Percentiles rank a stretch among this genome's conserved stretches.
phyloP scores from a whole-genome alignment of 2,888 invertebrate genomes.

The Netelia virgata region DNA sequence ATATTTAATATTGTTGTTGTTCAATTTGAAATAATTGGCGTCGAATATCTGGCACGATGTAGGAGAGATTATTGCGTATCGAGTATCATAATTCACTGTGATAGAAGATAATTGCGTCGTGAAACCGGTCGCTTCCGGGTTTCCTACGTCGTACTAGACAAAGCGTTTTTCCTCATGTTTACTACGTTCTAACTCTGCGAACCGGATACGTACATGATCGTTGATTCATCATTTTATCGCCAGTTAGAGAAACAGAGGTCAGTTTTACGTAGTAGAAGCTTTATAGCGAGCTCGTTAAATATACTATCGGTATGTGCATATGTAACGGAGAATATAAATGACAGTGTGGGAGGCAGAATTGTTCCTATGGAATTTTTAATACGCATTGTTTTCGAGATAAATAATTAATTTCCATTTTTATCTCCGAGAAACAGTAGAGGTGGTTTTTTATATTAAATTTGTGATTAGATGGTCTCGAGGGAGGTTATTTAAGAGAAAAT shows the following conservation, averaged over 20 bases:
- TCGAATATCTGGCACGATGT: no score
- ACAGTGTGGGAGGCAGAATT: background rate
- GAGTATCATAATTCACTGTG: no score
- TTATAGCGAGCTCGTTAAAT: background rate
- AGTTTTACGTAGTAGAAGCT: background rate
- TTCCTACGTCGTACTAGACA: no score
- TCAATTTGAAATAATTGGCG: no score
- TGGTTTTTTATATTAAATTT: background rate
- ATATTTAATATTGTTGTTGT: no score
- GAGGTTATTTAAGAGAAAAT: no score
- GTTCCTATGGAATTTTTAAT: background rate
- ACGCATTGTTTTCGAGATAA: background rate
- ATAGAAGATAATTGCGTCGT: no score
- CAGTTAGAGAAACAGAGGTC: background rate
- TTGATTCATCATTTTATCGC: background rate
- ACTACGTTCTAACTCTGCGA: no score
- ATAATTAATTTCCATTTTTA: background rate
- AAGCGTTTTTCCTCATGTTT: no score
- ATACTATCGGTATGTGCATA: background rate
- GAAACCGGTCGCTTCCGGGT: no score
- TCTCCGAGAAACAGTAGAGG: background rate
- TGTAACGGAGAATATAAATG: background rate
- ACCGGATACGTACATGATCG: no score
- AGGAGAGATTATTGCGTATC: no score
- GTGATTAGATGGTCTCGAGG: background rate